Evolutionary conservation across 2,797 vertebrate species (phyloP), one percentile per base, ranked within the genome.

Genomic region (Tragelaphus eurycerus): DNA sequence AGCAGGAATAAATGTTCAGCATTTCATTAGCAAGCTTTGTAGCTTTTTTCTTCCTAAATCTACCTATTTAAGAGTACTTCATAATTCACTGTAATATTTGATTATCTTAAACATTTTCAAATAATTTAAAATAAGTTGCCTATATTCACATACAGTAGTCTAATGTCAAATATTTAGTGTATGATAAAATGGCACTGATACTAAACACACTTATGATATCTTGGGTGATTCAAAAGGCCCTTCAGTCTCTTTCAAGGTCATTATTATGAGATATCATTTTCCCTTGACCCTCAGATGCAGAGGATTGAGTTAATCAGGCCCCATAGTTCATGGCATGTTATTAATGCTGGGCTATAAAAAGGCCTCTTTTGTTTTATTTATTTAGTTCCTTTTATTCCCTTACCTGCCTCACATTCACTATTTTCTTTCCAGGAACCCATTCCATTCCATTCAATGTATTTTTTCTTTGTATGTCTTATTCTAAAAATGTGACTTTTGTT

Each of bases 141-240:
- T 89, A 21, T 81, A 78, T 31, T 92, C 48, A 55, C 13, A 74
- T 12, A 1, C 4, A 57, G 43, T 83, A 64, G 59, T 88, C 55
- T 71, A 92, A 84, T 71, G 55, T 17, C 23, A 92, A 79, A 90
- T 86, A 90, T 76, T 81, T 93, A 89, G 4, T 67, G 21, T 67
- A 57, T 43, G 82, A 94, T 81, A 90, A 95, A 97, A 95, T 48
- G 38, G 67, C 74, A 86, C 78, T 86, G 10, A 90, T 23, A 67
- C 16, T 76, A 86, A 92, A 92, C 19, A 79, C 57, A 83, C 88
- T 90, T 88, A 89, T 48, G 23, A 86, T 88, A 79, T 86, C 59
- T 88, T 94, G 4, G 13, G 89, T 89, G 67, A 82, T 96, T 95
- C 84, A 91, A 81, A 93, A 95, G 59, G 12, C 17, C 48, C 17